These are phyloP conservation scores for Bungarus multicinctus DNA, from an alignment of 2,113 vertebrate genomes.

Conservation along the genomic window DNA sequence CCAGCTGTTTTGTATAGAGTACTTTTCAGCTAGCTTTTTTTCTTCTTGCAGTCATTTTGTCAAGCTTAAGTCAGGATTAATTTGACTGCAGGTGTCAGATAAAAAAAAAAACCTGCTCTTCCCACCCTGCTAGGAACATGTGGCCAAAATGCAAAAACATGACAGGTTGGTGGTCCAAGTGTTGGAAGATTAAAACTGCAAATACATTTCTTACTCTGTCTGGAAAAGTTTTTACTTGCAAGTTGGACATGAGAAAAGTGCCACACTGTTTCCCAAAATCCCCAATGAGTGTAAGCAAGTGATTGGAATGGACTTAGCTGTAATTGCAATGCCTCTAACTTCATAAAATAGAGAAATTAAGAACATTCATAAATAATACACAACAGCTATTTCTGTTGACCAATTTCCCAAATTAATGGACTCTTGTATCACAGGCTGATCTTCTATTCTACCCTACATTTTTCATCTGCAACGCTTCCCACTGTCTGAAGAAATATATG, in stretches of 20 bases:
- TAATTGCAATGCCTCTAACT: constrained; percentile 54
- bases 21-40: constrained; percentile 51
- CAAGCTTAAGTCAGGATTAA: constrained; percentile 66
- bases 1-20: constrained; percentile 59
- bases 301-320: constrained; percentile 31
- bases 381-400: constrained; percentile 71
- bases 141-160: constrained; percentile 49
- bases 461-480: constrained; percentile 88
- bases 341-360: constrained; percentile 68
- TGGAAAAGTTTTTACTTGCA: constrained; percentile 35
- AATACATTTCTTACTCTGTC: constrained; percentile 48
- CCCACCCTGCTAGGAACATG: constrained; percentile 53
- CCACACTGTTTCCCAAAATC: constrained; percentile 26
- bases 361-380: constrained; percentile 68
- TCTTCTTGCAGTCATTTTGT: constrained; percentile 59
- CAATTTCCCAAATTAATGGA: constrained; percentile 72
- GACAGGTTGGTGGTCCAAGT: constrained; percentile 53
- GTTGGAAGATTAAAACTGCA: constrained; percentile 53
- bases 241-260: neutral
- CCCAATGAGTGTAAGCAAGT: constrained; percentile 24
- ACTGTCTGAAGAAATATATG: constrained; percentile 87
- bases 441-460: constrained; percentile 76
- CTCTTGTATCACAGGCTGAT: constrained; percentile 71
- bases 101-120: constrained; percentile 47
- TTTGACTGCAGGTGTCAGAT: constrained; percentile 72